Evolutionary conservation across 2,113 vertebrate species (phyloP).

Genomic region (Puffinus mauretanicus): DNA sequence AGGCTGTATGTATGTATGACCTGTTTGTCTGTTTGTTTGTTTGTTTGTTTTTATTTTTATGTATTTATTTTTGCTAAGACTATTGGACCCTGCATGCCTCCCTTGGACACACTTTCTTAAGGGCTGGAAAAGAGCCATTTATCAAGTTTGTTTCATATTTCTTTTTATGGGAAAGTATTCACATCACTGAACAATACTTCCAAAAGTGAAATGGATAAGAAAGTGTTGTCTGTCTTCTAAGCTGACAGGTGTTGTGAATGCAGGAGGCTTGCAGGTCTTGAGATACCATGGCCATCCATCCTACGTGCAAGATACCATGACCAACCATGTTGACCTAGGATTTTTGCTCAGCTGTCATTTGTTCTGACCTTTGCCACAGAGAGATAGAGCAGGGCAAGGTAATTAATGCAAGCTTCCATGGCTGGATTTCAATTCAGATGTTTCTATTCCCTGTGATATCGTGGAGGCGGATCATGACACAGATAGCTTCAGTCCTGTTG

Average conservation of each 20-base stretch:
- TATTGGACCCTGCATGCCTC: not conserved
- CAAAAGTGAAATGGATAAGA: not conserved
- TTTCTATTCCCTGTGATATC: not conserved
- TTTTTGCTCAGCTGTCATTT: not conserved
- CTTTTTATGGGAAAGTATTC: not conserved
- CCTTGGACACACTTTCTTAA: not conserved
- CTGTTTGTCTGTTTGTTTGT: too few relatives aligned
- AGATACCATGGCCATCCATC: not conserved
- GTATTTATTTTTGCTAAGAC: not conserved
- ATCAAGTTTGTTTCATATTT: not conserved
- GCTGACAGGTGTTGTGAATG: not conserved
- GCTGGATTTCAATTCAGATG: not conserved
- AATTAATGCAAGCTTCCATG: not conserved
- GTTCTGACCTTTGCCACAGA: not conserved
- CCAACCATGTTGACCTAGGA: not conserved
- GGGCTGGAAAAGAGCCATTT: not conserved
- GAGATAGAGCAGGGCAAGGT: not conserved
- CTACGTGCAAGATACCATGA: not conserved
- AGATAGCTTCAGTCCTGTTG: not conserved
- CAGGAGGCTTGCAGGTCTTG: not conserved
- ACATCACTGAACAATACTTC: not conserved
- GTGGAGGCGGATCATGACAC: not conserved
- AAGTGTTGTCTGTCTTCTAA: not conserved
- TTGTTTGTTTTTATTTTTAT: not conserved
- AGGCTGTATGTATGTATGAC: not conserved